A percentile compares a stretch with the other conserved stretches of the same genome.
Conservation (phyloP, 2,888 invertebrate species). For the Ennomos fuscantarius region DNA sequence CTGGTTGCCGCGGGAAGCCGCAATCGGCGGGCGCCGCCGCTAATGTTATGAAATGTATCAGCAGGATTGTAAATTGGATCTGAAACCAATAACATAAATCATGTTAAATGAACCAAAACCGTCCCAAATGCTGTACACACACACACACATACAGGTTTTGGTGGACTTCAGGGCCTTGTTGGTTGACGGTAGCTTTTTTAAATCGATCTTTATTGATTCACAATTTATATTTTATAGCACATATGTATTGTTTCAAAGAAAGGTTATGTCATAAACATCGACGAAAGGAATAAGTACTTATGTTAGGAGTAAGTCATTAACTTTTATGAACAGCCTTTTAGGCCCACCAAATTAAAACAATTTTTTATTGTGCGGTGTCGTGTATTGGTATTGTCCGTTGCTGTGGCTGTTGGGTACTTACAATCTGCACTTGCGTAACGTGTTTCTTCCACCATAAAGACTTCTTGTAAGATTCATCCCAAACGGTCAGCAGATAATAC, state of each 20-base stretch:
- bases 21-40: conserved; percentile 74
- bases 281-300: too few relatives aligned
- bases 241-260: too few relatives aligned
- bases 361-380: too few relatives aligned
- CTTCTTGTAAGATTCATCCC: conserved; percentile 89
- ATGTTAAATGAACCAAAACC: neutral
- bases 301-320: too few relatives aligned
- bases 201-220: too few relatives aligned
- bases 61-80: conserved; percentile 87
- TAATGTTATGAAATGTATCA: conserved; percentile 80
- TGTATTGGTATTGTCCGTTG: neutral
- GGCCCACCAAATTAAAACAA: too few relatives aligned
- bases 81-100: conserved; percentile 52
- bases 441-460: conserved; percentile 93
- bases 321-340: too few relatives aligned
- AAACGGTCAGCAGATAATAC: conserved; percentile 90
- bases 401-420: conserved; percentile 58
- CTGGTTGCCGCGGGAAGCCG: conserved; percentile 80
- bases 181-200: too few relatives aligned
- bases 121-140: too few relatives aligned
- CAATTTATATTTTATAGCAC: neutral
- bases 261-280: too few relatives aligned
- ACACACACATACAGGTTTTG: too few relatives aligned
- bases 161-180: too few relatives aligned
- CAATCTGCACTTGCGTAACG: conserved; percentile 92